Evolutionary conservation across 2,113 vertebrate genomes (phyloP).

Genomic region (Tylochromis polylepis): DNA sequence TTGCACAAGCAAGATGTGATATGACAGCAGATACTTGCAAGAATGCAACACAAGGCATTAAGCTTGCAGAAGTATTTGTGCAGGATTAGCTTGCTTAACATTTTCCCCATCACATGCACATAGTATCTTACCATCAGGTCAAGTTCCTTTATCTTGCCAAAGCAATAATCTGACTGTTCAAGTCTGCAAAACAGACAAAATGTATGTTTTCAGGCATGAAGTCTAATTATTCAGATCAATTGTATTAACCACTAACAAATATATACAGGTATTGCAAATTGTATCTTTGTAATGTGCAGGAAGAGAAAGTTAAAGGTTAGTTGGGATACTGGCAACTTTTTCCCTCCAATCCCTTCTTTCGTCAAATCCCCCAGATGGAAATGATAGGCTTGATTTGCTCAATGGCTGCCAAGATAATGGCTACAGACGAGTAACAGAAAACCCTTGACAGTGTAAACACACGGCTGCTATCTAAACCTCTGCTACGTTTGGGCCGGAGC

Average conservation of each 20-base stretch:
- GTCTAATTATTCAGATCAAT: neutral
- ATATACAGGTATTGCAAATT: neutral
- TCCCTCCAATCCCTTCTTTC: neutral
- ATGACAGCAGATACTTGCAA: constrained; percentile 5
- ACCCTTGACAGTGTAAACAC: constrained; percentile 69
- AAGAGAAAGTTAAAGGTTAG: neutral
- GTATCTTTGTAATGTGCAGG: neutral
- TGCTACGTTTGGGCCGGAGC: constrained; percentile 64
- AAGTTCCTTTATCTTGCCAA: neutral
- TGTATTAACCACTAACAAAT: neutral
- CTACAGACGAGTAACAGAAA: constrained; percentile 70
- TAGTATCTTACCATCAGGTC: constrained; percentile 10
- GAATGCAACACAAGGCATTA: constrained; percentile 24
- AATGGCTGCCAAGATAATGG: constrained; percentile 45
- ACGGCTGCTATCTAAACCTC: constrained; percentile 62
- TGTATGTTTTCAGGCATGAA: neutral
- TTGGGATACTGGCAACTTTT: neutral
- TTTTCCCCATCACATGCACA: constrained; percentile 24
- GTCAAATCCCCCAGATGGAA: constrained; percentile 40
- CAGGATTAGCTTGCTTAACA: constrained; percentile 32
- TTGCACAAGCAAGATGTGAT: neutral
- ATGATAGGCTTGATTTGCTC: constrained; percentile 28
- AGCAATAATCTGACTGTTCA: constrained; percentile 4
- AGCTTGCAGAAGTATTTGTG: constrained; percentile 5
- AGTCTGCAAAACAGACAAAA: neutral